Base-by-base conservation (phyloP, 2,888 invertebrate genomes). In the Drosophila aldrichi region DNA sequence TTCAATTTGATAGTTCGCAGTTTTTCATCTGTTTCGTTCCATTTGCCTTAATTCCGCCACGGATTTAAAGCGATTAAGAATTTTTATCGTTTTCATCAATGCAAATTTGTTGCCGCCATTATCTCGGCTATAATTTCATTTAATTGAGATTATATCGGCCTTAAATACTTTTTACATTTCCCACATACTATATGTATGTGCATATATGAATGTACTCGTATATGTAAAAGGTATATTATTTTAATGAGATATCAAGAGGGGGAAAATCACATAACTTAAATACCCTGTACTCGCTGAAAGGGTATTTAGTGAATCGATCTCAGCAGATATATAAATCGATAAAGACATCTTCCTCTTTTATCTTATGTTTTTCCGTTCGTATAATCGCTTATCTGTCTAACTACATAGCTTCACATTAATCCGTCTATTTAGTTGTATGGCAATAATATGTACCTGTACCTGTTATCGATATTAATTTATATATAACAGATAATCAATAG, bases 101-200 rank as follows among this genome's bases (percentile, higher is more conserved):
- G 38, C 14, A 36, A 18, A 46, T 36, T 25, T 18, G 25, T 5
- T 40, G 20, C 8, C 18, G 20, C 20, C 20, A 32, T 56, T 56
- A 41, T 56, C 56, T 25, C 18, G 32, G 40, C 5, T 41, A 22
- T 34, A 41, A n/a, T 14, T 29, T 14, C 20, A 9, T 32, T 41
- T 34, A 40, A 57, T 65, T 36, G 29, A 22, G 38, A 56, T 65
- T 49, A 49, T 65, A 57, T 70, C 70, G 66, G 59, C 68, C 57
- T 75, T 75, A 62, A 75, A 66, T 72, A 64, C 58, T 68, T 67
- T 79, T 57, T 69, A 59, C 46, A 44, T 56, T 75, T 10, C 32
- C 32, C 32, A 32, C 9, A 29, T 7, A n/a, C n/a, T n/a, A 29
- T 8, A 29, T 63, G 57, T 75, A 65, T 72, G 52, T 66, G 51